Conservation (phyloP, 2,797 vertebrate genomes). For the Pangasius djambal region DNA sequence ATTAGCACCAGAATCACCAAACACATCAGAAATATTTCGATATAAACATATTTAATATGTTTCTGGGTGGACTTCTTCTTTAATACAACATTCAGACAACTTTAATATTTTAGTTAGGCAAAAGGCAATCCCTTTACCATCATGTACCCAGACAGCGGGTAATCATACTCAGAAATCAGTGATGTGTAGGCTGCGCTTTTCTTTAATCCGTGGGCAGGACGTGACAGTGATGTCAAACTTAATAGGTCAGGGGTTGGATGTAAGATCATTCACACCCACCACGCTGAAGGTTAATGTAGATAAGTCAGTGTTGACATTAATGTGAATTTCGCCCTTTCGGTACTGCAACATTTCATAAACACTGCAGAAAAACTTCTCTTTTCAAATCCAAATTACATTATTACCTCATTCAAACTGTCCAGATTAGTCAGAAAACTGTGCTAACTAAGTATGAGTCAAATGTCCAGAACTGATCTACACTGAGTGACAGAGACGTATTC, state of each 20-base stretch:
- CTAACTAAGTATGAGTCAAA: not conserved
- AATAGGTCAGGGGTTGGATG: not conserved
- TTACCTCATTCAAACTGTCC: not conserved
- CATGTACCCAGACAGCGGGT: not conserved
- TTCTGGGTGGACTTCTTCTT: not conserved
- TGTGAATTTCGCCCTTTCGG: not conserved
- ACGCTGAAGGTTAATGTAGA: not conserved
- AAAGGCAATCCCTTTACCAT: not conserved
- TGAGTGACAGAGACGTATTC: not conserved
- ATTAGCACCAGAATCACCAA: not conserved
- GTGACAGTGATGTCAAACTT: conserved; percentile 13
- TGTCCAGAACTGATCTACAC: not conserved
- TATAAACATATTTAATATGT: not conserved
- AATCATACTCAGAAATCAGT: conserved; percentile 4
- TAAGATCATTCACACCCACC: not conserved
- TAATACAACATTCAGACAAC: not conserved
- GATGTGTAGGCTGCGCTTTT: conserved; percentile 15
- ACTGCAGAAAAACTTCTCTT: too few relatives aligned
- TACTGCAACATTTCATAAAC: not conserved
- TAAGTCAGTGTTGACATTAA: not conserved
- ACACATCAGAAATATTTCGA: not conserved
- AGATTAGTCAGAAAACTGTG: not conserved
- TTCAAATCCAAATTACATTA: not conserved
- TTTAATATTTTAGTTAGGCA: not conserved
- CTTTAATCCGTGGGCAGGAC: conserved; percentile 1